Evolutionary conservation across 2,113 vertebrate genomes (phyloP).

Genomic region (Acanthochromis polyacanthus): DNA sequence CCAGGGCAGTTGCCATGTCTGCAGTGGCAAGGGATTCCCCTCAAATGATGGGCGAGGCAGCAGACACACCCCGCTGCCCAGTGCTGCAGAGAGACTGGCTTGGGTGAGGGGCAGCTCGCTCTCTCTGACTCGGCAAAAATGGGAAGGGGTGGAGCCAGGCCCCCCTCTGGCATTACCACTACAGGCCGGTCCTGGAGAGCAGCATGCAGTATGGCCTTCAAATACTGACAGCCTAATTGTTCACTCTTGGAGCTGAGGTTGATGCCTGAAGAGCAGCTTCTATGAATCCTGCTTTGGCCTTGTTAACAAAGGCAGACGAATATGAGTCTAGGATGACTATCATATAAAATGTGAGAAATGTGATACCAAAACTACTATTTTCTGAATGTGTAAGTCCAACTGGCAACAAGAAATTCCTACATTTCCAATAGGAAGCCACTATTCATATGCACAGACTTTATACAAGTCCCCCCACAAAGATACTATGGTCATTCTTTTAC

Average conservation of each 20-base stretch:
- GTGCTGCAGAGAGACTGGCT: slow-evolving; percentile 73
- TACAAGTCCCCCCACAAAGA: not conserved
- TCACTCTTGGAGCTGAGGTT: slow-evolving; percentile 19
- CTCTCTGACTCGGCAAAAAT: slow-evolving; percentile 80
- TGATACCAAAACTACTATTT: not conserved
- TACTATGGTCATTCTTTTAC: not conserved
- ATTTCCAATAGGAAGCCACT: not conserved
- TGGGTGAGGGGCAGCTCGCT: slow-evolving; percentile 66
- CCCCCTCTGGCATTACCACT: slow-evolving; percentile 50
- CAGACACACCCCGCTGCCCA: slow-evolving; percentile 80
- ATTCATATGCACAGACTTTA: not conserved
- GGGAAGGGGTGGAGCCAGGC: slow-evolving; percentile 62
- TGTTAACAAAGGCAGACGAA: slow-evolving; percentile 7
- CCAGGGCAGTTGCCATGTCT: slow-evolving; percentile 66
- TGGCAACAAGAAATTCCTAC: not conserved
- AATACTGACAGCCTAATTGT: slow-evolving; percentile 41
- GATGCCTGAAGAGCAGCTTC: not conserved
- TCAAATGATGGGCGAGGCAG: slow-evolving; percentile 74
- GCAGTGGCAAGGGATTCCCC: slow-evolving; percentile 79
- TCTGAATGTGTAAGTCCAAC: not conserved
- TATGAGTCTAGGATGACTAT: not conserved
- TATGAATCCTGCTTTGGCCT: not conserved
- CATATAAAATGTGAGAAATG: not conserved
- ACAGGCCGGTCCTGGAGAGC: slow-evolving; percentile 39
- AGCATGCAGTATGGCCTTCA: slow-evolving; percentile 31